phyloP scores from a whole-genome alignment of 2,113 vertebrate species.

The Seriola aureovittata region DNA sequence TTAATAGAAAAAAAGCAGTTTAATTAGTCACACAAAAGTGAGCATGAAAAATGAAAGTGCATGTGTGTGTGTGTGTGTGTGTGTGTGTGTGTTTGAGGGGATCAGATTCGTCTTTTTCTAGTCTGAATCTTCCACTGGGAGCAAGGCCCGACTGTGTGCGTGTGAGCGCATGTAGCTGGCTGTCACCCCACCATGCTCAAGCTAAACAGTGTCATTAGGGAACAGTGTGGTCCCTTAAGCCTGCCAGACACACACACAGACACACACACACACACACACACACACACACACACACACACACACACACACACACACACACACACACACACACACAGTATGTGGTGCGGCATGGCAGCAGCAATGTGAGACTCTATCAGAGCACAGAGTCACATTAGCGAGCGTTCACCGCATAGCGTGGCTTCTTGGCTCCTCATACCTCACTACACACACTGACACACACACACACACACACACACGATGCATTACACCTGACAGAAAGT shows the following conservation, averaged over 20 bases:
- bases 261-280: constrained; percentile 37
- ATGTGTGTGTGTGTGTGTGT: neutral
- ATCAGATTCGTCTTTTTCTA: neutral
- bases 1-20: neutral
- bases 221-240: constrained; percentile 64
- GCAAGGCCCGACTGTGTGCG: neutral
- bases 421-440: constrained; percentile 54
- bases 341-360: constrained; percentile 58
- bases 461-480: constrained; percentile 20
- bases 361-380: constrained; percentile 65
- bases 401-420: constrained; percentile 58
- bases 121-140: constrained; percentile 9
- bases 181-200: constrained; percentile 41
- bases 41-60: neutral
- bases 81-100: neutral
- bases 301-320: constrained; percentile 34
- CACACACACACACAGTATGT: constrained; percentile 45
- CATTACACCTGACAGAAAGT: constrained; percentile 18
- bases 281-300: constrained; percentile 41
- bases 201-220: constrained; percentile 66
- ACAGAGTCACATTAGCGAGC: constrained; percentile 66
- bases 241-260: constrained; percentile 51
- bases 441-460: constrained; percentile 3
- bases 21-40: neutral
- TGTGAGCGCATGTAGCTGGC: constrained; percentile 29